Evolutionary conservation across 2,888 invertebrate species (phyloP).

Genomic region (Xanthia icteritia): DNA sequence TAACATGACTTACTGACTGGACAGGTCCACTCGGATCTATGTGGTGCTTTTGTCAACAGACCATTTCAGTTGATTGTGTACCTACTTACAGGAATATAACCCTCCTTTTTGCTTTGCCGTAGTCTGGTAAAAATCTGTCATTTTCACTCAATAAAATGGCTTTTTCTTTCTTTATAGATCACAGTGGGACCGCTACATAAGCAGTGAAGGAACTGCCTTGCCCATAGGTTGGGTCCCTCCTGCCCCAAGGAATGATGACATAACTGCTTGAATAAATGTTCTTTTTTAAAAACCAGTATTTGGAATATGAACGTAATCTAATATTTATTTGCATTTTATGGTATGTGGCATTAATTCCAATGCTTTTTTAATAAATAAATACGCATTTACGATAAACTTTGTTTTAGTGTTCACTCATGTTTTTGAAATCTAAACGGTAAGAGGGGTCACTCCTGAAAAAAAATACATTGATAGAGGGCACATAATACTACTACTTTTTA

Average conservation of each 20-base stretch:
- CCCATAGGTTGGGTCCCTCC: constrained; percentile 94
- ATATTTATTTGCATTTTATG: constrained; percentile 56
- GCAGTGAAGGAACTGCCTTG: constrained; percentile 89
- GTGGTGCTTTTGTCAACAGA: too few relatives aligned
- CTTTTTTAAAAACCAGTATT: constrained; percentile 35
- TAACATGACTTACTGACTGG: not conserved
- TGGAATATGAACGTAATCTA: constrained; percentile 48
- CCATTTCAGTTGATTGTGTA: too few relatives aligned
- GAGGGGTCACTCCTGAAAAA: too few relatives aligned
- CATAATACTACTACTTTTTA: too few relatives aligned
- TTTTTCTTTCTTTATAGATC: constrained; percentile 83
- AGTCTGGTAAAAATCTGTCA: not conserved
- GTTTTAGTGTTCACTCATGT: not conserved
- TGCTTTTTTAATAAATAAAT: constrained; percentile 57
- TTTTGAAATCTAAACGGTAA: not conserved
- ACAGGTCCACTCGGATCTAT: not conserved
- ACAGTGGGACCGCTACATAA: constrained; percentile 86
- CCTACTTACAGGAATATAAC: not conserved
- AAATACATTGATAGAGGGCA: too few relatives aligned
- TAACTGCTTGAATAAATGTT: constrained; percentile 16
- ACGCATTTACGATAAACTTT: constrained; percentile 13
- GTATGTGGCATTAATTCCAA: constrained; percentile 58
- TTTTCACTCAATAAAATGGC: not conserved
- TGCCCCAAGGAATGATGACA: constrained; percentile 24
- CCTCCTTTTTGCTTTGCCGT: too few relatives aligned